phyloP scores from a whole-genome alignment of 2,888 invertebrate species.

The Abrostola triplasia region DNA sequence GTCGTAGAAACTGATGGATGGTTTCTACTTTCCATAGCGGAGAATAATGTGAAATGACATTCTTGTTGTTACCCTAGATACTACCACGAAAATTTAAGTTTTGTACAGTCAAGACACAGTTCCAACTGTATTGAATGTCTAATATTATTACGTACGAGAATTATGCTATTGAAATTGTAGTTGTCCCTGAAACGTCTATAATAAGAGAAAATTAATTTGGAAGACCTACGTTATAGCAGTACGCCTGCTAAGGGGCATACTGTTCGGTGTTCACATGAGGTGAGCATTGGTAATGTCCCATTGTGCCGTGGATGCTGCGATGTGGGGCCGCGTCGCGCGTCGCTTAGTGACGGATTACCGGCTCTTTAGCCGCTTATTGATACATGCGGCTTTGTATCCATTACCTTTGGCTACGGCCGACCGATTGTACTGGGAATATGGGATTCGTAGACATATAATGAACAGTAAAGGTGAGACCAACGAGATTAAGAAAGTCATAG shows the following conservation, averaged over 20 bases:
- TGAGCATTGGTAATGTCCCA: slow-evolving; percentile 61
- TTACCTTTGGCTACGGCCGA: slow-evolving; percentile 63
- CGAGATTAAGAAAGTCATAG: not conserved
- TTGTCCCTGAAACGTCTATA: not conserved
- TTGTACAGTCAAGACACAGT: too few relatives aligned
- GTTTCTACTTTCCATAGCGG: too few relatives aligned
- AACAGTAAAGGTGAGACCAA: not conserved
- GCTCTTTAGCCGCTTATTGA: slow-evolving; percentile 77
- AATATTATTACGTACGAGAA: too few relatives aligned
- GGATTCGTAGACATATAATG: slow-evolving; percentile 2
- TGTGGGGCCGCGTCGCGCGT: slow-evolving; percentile 58
- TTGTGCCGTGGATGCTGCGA: slow-evolving; percentile 68
- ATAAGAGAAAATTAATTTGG: not conserved
- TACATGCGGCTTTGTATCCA: slow-evolving; percentile 64
- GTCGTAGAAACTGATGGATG: not conserved
- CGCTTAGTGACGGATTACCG: slow-evolving; percentile 82
- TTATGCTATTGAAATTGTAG: too few relatives aligned
- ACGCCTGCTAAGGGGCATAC: not conserved
- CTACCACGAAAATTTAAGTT: too few relatives aligned
- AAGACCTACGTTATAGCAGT: not conserved
- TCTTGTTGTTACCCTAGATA: too few relatives aligned
- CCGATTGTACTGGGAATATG: slow-evolving; percentile 44
- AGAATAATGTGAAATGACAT: too few relatives aligned
- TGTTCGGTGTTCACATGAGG: slow-evolving; percentile 8
- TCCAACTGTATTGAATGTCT: too few relatives aligned